Base-by-base conservation (phyloP, 2,888 invertebrate species). In the Ectemnius continuus region DNA sequence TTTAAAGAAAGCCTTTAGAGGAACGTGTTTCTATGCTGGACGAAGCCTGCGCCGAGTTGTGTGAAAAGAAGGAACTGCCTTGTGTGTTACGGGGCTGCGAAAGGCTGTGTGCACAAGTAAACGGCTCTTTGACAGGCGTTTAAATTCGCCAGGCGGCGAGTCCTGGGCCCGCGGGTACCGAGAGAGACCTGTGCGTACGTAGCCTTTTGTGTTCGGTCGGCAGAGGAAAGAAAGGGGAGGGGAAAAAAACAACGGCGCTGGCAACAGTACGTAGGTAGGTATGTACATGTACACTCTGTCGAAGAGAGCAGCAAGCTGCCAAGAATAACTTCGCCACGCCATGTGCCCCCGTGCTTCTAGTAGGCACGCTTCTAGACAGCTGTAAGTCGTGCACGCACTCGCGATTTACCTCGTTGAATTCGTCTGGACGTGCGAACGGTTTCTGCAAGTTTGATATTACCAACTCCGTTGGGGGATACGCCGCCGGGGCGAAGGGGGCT, bases 291-390 rank as follows among this genome's bases (percentile, higher is more conserved):
- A 36, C 67, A 68, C 52, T 58, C 58, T 23, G 68, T 64, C 60
- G 66, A 70, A 70, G 65, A 70, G 65, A 56, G 58, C 73, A 16
- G 16, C 36, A 36, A 36, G 36, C 36, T 36, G 75, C 72, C 70
- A 69, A 78, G 78, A 82, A 82, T 82, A 82, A 70, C 78, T 62
- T 13, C 23, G 67, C 64, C 52, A 61, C 69, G 81, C 79, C 81
- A 82, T 78, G 80, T 76, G 81, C 82, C 80, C 57, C 67, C 76
- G 68, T 69, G 63, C 77, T 73, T 75, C 64, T 73, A 64, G 26
- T 64, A 65, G 71, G 36, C 36, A 61, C 70, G 69, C 56, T 64
- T 79, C 73, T 77, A 78, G 82, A 82, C 75, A 78, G 75, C 63
- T 76, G 70, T 73, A 74, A 73, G 71, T 73, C 68, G 57, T 72